These are phyloP conservation scores for Aegithalos caudatus DNA, from an alignment of 2,113 vertebrate genomes.

Conservation along the genomic window DNA sequence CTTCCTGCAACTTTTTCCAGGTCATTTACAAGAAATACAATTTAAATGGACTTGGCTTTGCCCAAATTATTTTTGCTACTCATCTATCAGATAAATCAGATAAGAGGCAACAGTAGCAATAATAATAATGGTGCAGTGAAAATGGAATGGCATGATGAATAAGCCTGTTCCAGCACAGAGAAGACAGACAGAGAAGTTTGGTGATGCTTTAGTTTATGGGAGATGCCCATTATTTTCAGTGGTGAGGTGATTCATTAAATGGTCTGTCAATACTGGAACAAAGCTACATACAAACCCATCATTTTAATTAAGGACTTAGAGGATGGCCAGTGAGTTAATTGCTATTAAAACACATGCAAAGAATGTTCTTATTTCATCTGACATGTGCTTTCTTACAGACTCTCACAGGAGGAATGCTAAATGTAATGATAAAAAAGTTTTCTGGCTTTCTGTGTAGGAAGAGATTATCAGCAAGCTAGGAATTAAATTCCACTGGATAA, in stretches of 20 bases:
- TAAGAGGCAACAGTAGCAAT: background rate
- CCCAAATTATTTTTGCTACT: background rate
- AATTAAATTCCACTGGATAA: background rate
- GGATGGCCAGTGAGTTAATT: background rate
- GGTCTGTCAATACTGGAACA: conserved; percentile 13
- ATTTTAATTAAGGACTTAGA: conserved; percentile 11
- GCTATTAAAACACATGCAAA: background rate
- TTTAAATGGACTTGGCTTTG: background rate
- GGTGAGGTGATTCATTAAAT: background rate
- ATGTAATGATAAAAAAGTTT: background rate
- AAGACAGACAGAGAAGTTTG: background rate
- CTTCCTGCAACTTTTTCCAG: background rate
- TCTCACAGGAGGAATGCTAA: background rate
- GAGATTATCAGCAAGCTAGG: background rate
- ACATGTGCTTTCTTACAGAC: background rate
- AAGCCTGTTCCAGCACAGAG: background rate
- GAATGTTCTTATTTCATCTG: background rate
- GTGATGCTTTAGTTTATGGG: background rate
- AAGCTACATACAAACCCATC: background rate
- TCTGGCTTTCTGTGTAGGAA: background rate
- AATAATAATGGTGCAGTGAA: background rate
- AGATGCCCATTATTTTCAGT: background rate
- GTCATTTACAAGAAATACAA: background rate
- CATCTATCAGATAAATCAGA: background rate
- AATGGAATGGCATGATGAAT: background rate